Evolutionary conservation across 2,888 invertebrate species (phyloP), one percentile per base, ranked within the genome.

Genomic region (Pterostichus madidus): DNA sequence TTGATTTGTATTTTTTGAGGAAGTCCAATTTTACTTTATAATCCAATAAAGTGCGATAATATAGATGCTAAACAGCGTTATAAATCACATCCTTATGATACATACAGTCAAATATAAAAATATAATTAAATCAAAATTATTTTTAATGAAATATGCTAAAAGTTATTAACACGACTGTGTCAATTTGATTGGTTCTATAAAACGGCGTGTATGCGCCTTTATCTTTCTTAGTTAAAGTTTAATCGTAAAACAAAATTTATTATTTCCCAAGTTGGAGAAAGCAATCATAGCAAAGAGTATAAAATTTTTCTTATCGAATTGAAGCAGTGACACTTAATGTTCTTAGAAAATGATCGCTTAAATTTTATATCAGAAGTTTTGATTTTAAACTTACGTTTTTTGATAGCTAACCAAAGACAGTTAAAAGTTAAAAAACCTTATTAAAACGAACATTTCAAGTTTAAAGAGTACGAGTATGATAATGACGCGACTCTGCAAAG

Each of bases 341-440:
- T 71, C 49, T 24, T 46, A 17, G 44, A 44, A 46, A 71, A 71
- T 71, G 71, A 49, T 46, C 46, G 46, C 71, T 71, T 71, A 46
- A 71, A 71, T 71, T 71, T 71, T 71, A 71, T 71, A 71, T 46
- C 71, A 71, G 24, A 71, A 71, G 46, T 71, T 71, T 71, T 71
- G 71, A 71, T 71, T 71, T 71, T 71, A 71, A 71, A 46, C 49
- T 71, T 71, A 71, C 44, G 71, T 71, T 71, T 71, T 71, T 71
- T 71, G 24, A 71, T 31, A 44, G 35, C 64, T 64, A 64, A 64
- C 64, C 64, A 64, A 64, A 64, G 35, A 64, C 35, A 35, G 35
- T 64, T 64, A n/a, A 31, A 64, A 64, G 35, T 64, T 64, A 35
- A 64, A 32, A 64, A 64, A 64, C 32, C n/a, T 64, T 32, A 35